These are phyloP conservation scores for Martes martes DNA, from an alignment of 2,113 vertebrate genomes.

Conservation along the genomic window DNA sequence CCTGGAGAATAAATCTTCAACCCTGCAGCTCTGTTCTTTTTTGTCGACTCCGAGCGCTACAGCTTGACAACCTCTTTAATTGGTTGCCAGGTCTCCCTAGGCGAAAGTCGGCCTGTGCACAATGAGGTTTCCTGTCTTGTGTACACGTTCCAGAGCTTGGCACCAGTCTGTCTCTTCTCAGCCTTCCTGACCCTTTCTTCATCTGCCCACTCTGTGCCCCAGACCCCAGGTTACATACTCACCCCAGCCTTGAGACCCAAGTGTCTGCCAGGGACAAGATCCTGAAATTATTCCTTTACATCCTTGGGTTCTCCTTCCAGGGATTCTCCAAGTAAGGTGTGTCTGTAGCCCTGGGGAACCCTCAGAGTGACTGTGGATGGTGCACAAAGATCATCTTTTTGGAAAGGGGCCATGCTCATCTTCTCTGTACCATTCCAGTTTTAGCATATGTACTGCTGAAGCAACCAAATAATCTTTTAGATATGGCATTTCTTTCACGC, in stretches of 20 bases:
- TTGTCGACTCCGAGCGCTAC: not conserved
- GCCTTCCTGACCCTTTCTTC: constrained; percentile 19
- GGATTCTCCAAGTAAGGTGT: not conserved
- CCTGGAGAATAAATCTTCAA: constrained; percentile 48
- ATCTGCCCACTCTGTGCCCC: not conserved
- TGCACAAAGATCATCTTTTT: not conserved
- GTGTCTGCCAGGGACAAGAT: not conserved
- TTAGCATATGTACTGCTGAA: not conserved
- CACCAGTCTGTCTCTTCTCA: constrained; percentile 49
- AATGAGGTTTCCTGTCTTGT: constrained; percentile 18
- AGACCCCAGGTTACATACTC: not conserved
- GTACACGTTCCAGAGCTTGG: constrained; percentile 52
- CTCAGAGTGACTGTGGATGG: not conserved
- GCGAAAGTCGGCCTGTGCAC: not conserved
- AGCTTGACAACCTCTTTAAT: constrained; percentile 46
- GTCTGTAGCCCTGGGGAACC: not conserved
- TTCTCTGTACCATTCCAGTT: not conserved
- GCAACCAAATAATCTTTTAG: not conserved
- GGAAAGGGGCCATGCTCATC: not conserved
- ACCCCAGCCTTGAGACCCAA: not conserved
- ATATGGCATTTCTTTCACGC: not conserved
- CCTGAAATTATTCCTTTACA: not conserved
- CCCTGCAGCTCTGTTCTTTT: constrained; percentile 4
- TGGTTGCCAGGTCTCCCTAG: constrained; percentile 20
- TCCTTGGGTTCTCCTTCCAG: not conserved